phyloP scores from a whole-genome alignment of 2,888 invertebrate genomes.

The Rhopalosiphum nymphaeae region DNA sequence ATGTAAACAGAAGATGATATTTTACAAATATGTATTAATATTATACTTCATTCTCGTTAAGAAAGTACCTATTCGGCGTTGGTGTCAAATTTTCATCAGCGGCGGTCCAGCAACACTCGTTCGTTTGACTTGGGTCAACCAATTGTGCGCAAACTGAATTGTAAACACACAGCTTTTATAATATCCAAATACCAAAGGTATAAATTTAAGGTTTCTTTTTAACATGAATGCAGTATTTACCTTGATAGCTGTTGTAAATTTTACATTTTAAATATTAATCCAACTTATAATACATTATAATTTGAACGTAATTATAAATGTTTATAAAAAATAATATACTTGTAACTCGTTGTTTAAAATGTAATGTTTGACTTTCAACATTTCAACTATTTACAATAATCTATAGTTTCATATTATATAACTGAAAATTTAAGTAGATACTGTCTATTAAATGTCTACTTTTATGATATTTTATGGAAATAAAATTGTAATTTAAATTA shows the following conservation, averaged over 20 bases:
- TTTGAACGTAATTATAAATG: too few relatives aligned
- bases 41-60: not conserved
- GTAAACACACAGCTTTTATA: not conserved
- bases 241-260: too few relatives aligned
- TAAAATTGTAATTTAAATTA: not conserved
- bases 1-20: not conserved
- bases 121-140: not conserved
- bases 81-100: too few relatives aligned
- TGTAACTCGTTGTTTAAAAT: not conserved
- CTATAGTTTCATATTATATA: not conserved
- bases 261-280: not conserved
- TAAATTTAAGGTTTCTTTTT: not conserved
- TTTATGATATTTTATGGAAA: not conserved
- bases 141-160: not conserved
- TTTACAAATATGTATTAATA: too few relatives aligned
- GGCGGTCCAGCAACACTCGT: not conserved
- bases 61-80: accelerated
- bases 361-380: not conserved
- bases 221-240: not conserved
- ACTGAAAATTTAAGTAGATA: not conserved
- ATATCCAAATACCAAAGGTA: not conserved
- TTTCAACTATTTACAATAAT: not conserved
- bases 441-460: not conserved
- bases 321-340: too few relatives aligned
- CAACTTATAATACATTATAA: not conserved